Base-by-base conservation (phyloP, 1,140 invertebrate genomes). In the Portunus trituberculatus region DNA sequence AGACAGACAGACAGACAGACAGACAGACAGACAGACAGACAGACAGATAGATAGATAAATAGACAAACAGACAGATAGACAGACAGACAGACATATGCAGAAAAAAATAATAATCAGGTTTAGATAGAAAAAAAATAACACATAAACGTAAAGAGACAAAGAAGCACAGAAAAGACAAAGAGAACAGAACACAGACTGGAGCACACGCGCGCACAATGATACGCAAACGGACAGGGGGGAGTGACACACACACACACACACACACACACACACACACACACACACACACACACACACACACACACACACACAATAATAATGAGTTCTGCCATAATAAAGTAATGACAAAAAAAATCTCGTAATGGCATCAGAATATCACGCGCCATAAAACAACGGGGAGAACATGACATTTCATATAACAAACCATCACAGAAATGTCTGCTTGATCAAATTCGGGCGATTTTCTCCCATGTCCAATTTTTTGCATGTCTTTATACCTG, bases 321-420 rank as follows among this genome's bases (percentile, higher is more conserved):
- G 67, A 76, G 67, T 76, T 76, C 67, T 20, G n/a, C 67, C 67
- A 76, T 76, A 76, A 76, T 76, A 76, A 76, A 76, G 45, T 39
- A 90, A 46, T 25, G 48, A 12, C 25, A 25, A 8, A 45, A 89
- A 52, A 25, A 46, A 90, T 7, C 3, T 0, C 25, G 45, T 48
- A 90, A 90, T 46, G 48, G n/a, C 45, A 52, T 48, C 88, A 90
- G 88, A 28, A 48, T 90, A 90, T 90, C 48, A 46, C 88, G 39
- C 67, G 67, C 67, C 67, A 76, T 76, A 76, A 76, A 76, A 76
- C 67, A 76, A 76, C 67, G 67, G 67, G 67, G 67, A n/a, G n/a
- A 76, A 76, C 67, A 76, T 76, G 67, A 76, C 67, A 76, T 76
- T 76, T 76, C 67, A 76, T n/a, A 76, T 76, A 76, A 76, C 67